Conservation (phyloP, 2,113 vertebrate species). For the Atherinomorus stipes region DNA sequence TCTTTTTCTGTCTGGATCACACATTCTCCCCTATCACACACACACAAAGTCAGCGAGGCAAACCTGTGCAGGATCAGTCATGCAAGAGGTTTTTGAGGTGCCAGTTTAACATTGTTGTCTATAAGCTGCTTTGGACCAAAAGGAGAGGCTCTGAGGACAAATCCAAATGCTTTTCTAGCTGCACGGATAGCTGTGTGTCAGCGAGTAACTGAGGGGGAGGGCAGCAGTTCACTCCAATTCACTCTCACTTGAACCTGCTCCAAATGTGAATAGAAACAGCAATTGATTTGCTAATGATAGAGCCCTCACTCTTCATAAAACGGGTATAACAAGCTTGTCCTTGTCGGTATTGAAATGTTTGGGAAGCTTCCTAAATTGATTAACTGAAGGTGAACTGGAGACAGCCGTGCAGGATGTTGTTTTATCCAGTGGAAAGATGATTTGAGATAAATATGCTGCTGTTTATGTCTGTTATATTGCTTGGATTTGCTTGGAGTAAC, state of each 20-base stretch:
- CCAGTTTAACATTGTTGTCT: constrained; percentile 71
- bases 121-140: constrained; percentile 68
- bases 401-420: constrained; percentile 54
- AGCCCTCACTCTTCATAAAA: constrained; percentile 62
- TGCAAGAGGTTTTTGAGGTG: constrained; percentile 62
- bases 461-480: constrained; percentile 28
- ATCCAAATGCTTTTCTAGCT: constrained; percentile 53
- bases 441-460: constrained; percentile 63
- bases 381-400: constrained; percentile 64
- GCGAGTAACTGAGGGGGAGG: constrained; percentile 56
- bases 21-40: constrained; percentile 5
- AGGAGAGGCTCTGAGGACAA: constrained; percentile 67
- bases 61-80: constrained; percentile 65
- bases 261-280: constrained; percentile 58
- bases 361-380: constrained; percentile 68
- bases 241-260: constrained; percentile 42
- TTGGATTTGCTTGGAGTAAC: constrained; percentile 27
- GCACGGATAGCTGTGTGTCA: constrained; percentile 43
- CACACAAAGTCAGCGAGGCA: constrained; percentile 14
- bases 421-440: constrained; percentile 63
- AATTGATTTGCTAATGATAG: constrained; percentile 78
- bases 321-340: constrained; percentile 58
- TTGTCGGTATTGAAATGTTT: constrained; percentile 43
- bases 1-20: constrained; percentile 30
- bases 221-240: constrained; percentile 37